phyloP scores from a whole-genome alignment of 2,888 invertebrate genomes.

The Eupithecia dodoneata region DNA sequence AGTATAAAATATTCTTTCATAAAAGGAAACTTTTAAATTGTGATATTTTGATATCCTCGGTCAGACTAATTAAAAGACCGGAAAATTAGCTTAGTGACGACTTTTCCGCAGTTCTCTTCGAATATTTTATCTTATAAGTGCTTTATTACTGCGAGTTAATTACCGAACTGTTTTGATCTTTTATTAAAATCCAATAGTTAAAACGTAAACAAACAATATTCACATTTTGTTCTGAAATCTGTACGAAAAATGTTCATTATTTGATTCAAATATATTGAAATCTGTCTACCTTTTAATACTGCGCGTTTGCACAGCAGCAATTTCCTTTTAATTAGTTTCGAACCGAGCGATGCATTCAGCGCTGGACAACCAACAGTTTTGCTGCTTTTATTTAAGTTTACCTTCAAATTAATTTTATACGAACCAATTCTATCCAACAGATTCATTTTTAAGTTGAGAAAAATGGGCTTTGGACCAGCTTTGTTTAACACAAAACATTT shows the following conservation, averaged over 20 bases:
- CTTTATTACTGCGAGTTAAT: background rate
- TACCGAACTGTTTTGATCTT: background rate
- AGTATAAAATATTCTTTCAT: conserved; percentile 10
- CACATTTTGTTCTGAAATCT: background rate
- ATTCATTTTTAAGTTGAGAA: background rate
- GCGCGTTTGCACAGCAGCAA: conserved; percentile 7
- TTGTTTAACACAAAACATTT: background rate
- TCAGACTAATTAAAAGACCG: conserved; percentile 41
- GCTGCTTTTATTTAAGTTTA: conserved; percentile 13
- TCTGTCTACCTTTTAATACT: background rate
- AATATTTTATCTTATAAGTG: background rate
- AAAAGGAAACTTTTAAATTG: conserved; percentile 26
- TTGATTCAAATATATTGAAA: conserved; percentile 2
- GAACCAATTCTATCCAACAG: background rate
- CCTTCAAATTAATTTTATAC: background rate
- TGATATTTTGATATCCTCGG: conserved; percentile 38
- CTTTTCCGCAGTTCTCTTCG: conserved; percentile 25
- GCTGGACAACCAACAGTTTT: background rate
- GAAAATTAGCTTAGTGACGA: conserved; percentile 42
- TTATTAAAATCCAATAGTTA: background rate
- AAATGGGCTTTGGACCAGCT: background rate
- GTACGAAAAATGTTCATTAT: background rate
- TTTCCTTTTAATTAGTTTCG: conserved; percentile 19
- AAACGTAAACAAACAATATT: background rate
- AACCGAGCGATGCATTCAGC: conserved; percentile 4